A percentile compares a stretch with the other conserved stretches of the same genome.
These are phyloP conservation scores for Apolygus lucorum DNA, from an alignment of 1,140 invertebrate genomes.

Conservation along the genomic window DNA sequence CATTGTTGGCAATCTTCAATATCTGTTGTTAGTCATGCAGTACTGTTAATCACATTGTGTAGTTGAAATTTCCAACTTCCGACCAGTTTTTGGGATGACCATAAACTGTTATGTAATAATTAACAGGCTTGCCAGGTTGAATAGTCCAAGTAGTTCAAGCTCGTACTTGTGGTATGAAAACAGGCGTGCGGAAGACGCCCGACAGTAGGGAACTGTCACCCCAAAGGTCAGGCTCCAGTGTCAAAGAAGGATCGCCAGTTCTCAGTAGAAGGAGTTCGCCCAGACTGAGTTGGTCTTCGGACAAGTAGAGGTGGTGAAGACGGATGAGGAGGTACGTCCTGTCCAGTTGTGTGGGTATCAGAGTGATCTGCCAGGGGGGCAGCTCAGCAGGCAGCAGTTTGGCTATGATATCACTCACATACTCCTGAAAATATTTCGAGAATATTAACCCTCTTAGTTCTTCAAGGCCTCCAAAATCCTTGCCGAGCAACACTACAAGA, in stretches of 20 bases:
- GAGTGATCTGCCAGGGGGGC: constrained; percentile 70
- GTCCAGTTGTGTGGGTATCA: constrained; percentile 54
- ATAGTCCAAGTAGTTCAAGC: background rate
- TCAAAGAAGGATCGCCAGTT: constrained; percentile 36
- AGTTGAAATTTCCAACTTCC: no score
- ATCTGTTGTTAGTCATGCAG: no score
- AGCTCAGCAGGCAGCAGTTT: constrained; percentile 58
- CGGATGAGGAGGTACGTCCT: constrained; percentile 62
- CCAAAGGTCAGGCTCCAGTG: background rate
- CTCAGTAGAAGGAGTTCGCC: constrained; percentile 63
- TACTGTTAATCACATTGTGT: no score
- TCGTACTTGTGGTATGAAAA: constrained; percentile 49
- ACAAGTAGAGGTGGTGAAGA: constrained; percentile 64
- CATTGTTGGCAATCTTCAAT: no score
- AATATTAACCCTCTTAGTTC: no score
- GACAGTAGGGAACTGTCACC: constrained; percentile 23
- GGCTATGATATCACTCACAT: constrained; percentile 64
- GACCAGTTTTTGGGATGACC: no score
- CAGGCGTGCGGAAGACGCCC: constrained; percentile 41
- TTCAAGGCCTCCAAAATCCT: no score
- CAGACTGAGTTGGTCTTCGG: constrained; percentile 57
- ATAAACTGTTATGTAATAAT: no score
- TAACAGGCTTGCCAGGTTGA: background rate
- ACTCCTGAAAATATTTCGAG: no score
- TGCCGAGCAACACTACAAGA: no score